These are phyloP conservation scores for Laothoe populi DNA, from an alignment of 2,888 invertebrate genomes.

Conservation along the genomic window DNA sequence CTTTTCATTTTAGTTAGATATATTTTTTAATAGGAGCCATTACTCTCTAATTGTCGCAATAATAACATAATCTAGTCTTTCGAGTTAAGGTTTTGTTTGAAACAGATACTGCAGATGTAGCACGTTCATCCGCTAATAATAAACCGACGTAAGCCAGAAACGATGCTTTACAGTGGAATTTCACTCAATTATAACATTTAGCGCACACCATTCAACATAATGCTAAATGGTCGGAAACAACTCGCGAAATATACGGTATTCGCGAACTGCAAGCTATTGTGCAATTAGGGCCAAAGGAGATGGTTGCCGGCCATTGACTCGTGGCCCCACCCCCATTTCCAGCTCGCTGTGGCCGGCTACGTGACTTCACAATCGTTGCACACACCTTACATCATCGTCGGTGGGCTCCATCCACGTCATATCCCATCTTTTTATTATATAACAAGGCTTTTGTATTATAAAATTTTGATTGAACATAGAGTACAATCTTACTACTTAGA, in stretches of 20 bases:
- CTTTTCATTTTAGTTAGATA: neutral
- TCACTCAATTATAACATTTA: slow-evolving; percentile 30
- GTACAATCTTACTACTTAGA: too few relatives aligned
- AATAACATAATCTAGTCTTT: neutral
- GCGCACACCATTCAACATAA: slow-evolving; percentile 25
- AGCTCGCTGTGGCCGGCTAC: slow-evolving; percentile 54
- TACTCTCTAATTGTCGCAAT: too few relatives aligned
- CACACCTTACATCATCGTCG: slow-evolving; percentile 58
- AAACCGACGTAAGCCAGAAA: slow-evolving; percentile 6
- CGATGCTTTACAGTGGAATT: slow-evolving; percentile 20
- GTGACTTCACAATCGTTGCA: slow-evolving; percentile 68
- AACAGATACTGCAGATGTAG: neutral
- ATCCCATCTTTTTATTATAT: slow-evolving; percentile 19
- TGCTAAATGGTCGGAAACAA: slow-evolving; percentile 46
- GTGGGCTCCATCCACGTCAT: slow-evolving; percentile 21
- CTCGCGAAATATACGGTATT: slow-evolving; percentile 51
- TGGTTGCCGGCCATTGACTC: slow-evolving; percentile 59
- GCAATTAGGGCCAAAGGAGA: slow-evolving; percentile 63
- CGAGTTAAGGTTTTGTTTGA: neutral
- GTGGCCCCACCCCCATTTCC: slow-evolving; percentile 54
- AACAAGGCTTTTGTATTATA: neutral
- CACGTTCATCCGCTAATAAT: slow-evolving; percentile 4
- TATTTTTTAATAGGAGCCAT: too few relatives aligned
- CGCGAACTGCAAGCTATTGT: slow-evolving; percentile 60
- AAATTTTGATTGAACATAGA: too few relatives aligned